Conservation (phyloP, 2,113 vertebrate genomes). For the Anolis carolinensis region DNA sequence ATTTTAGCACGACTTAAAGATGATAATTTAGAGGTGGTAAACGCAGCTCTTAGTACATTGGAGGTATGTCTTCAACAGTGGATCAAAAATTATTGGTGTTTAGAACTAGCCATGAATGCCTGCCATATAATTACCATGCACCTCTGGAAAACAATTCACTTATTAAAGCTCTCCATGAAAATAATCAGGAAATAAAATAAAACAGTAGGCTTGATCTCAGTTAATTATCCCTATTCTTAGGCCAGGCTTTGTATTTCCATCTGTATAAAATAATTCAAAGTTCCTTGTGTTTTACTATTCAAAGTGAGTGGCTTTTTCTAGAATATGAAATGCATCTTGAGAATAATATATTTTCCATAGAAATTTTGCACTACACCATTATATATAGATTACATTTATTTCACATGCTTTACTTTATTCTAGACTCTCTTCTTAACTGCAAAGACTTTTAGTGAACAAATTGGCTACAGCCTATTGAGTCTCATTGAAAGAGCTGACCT, state of each 20-base stretch:
- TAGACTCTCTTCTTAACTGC: slow-evolving; percentile 12
- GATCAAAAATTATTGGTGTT: background rate
- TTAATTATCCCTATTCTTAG: background rate
- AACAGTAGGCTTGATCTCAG: background rate
- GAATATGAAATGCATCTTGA: background rate
- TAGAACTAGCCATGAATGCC: slow-evolving; percentile 35
- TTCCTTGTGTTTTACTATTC: background rate
- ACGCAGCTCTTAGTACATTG: slow-evolving; percentile 79
- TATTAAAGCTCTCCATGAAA: background rate
- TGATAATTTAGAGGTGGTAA: slow-evolving; percentile 84
- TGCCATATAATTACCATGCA: background rate
- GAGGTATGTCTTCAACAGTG: slow-evolving; percentile 74
- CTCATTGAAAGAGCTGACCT: slow-evolving; percentile 82
- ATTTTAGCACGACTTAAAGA: slow-evolving; percentile 85
- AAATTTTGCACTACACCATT: background rate
- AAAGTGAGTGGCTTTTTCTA: slow-evolving; percentile 14
- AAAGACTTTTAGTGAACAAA: slow-evolving; percentile 74
- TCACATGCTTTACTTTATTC: background rate
- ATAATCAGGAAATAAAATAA: background rate
- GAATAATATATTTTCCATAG: slow-evolving; percentile 4
- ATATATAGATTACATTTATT: background rate
- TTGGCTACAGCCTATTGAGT: slow-evolving; percentile 79
- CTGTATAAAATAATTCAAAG: background rate
- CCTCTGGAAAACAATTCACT: background rate
- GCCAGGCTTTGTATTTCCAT: background rate